Percentiles rank a stretch among this genome's conserved stretches.
phyloP scores from a whole-genome alignment of 2,113 vertebrate genomes.

The Microtus ochrogaster region DNA sequence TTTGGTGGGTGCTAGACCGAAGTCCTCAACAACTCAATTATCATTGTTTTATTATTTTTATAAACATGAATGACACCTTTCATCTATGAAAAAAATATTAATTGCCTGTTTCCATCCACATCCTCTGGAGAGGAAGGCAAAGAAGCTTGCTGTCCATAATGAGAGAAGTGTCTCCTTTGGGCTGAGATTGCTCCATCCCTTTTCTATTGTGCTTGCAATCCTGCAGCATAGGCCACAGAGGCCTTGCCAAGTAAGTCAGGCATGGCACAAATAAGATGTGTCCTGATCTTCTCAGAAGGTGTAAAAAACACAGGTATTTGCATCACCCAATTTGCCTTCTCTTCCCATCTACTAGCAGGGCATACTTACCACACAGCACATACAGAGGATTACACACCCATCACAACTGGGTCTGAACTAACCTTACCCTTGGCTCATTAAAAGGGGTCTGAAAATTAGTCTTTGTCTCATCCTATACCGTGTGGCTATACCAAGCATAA shows the following conservation, averaged over 20 bases:
- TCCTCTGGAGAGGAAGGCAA: neutral
- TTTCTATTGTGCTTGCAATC: neutral
- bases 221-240: neutral
- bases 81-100: neutral
- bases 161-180: neutral
- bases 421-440: neutral
- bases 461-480: neutral
- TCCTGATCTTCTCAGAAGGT: neutral
- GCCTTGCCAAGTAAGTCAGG: neutral
- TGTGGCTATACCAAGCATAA: neutral
- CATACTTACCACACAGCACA: accelerated
- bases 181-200: neutral
- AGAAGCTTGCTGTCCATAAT: neutral
- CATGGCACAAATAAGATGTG: neutral
- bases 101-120: neutral
- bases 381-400: accelerated
- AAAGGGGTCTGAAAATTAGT: neutral
- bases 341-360: neutral
- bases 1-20: neutral
- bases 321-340: neutral
- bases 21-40: neutral
- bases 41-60: neutral
- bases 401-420: neutral
- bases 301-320: neutral
- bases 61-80: neutral